phyloP scores from a whole-genome alignment of 2,113 vertebrate genomes.

The Xiphorhynchus elegans region DNA sequence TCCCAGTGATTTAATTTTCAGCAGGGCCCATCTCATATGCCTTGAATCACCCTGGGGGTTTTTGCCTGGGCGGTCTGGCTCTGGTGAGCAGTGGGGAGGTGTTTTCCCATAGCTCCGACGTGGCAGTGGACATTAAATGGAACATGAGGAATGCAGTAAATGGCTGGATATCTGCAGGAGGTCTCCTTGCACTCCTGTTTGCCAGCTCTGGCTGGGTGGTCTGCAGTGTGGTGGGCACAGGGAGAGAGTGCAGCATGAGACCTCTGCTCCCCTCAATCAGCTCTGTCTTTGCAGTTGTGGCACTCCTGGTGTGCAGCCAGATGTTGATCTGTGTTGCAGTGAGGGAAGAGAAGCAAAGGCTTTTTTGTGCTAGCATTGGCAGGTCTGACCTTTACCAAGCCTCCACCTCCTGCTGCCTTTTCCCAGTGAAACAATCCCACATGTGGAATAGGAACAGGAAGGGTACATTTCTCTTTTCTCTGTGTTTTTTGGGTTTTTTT shows the following conservation, averaged over 20 bases:
- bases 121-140: neutral
- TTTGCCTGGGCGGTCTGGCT: neutral
- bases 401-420: neutral
- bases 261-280: neutral
- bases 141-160: neutral
- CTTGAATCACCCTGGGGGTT: neutral
- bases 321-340: neutral
- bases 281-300: neutral
- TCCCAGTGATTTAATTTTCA: neutral
- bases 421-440: neutral
- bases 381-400: neutral
- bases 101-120: accelerated
- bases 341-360: neutral
- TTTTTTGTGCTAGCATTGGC: neutral
- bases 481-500: neutral
- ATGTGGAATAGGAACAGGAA: too few species aligned
- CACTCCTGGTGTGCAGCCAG: neutral
- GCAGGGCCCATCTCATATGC: neutral
- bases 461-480: neutral
- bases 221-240: neutral
- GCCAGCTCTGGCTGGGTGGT: neutral
- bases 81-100: neutral
- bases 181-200: neutral
- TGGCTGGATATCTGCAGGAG: neutral
- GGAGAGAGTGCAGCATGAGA: accelerated